Evolutionary conservation across 2,888 invertebrate species (phyloP), one percentile per base, ranked within the genome.

Genomic region (Hesperia comma): DNA sequence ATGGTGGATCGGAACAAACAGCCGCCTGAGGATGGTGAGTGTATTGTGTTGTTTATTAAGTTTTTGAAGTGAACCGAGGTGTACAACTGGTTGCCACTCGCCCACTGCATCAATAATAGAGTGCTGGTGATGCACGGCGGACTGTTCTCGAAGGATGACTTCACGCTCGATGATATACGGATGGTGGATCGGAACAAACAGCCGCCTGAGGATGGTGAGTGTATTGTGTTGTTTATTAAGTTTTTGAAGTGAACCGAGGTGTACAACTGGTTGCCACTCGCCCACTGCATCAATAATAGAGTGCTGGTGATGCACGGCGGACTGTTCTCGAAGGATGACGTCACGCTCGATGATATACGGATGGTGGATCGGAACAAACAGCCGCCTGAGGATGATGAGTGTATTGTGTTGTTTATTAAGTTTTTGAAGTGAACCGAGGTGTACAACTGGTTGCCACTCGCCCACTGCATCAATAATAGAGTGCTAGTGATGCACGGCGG

Each of bases 61-160:
- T n/a, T n/a, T n/a, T n/a, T n/a, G n/a, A n/a, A n/a, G n/a, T n/a
- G n/a, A n/a, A 99, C 99, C 1, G 99, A 99, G 93, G 98, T 99
- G 19, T 99, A 99, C 93, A 99, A 99, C 90, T 98, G 97, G 96
- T 92, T 99, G 72, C 99, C 99, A 0, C 93, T 99, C 63, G 97
- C 98, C 53, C 99, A 99, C 86, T 97, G 98, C 87, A 96, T 99
- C 82, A 99, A 99, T 87, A 93, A 94, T 68, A 71, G 92, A 55
- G 93, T 94, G 2, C 78, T 98, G 94, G 97, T 99, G 14, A 99
- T 99, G 98, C 99, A 99, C 84, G 99, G 99, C 6, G 99, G 99
- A 4, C 92, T 99, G 63, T 99, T 99, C 93, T 96, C 97, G n/a
- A 95, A 95, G 74, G 98, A 99, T 81, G 95, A 96, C 80, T 97